Base-by-base conservation (phyloP, 2,797 vertebrate genomes). In the Fistularia commersonii region DNA sequence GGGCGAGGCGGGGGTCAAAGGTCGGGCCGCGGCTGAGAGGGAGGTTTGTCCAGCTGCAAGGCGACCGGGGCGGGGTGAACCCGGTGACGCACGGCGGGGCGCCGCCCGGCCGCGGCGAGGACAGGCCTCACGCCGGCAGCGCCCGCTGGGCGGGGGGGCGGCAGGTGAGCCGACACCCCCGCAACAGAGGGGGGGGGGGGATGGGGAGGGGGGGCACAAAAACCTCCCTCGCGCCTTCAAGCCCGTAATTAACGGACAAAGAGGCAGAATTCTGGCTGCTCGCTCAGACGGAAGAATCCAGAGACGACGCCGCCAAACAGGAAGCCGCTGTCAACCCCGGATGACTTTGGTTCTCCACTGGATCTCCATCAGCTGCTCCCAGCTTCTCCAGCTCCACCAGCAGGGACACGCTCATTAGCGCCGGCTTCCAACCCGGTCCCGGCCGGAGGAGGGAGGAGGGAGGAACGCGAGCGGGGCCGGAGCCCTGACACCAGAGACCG, bases 21-120 rank as follows among this genome's bases (percentile, higher is more conserved):
- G n/a, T n/a, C n/a, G n/a, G n/a, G n/a, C n/a, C n/a, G n/a, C n/a
- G n/a, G n/a, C n/a, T n/a, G n/a, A 8, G 34, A 35, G 6, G 34
- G 8, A 35, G 8, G 45, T 75, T 70, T 61, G 63, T 57, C 45
- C 73, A 78, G 79, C 72, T 81, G 75, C 58, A 44, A 35, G n/a
- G 8, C 34, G 34, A 35, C 6, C 34, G 8, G 34, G 6, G 6
- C 34, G 8, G 6, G 6, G 8, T 74, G 62, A 79, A 79, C 77
- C 43, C 56, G 0, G 31, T 32, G 63, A 58, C 61, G 8, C 77
- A 45, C 63, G 36, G 63, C 43, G 3, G 11, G 64, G 11, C 3
- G 1, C 8, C 1, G 8, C 6, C 6, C 6, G 8, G 34, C 34
- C 34, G 8, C 34, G 8, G 8, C 6, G 6, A 35, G 8, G 34